Evolutionary conservation across 2,113 vertebrate genomes (phyloP).

Genomic region (Chlamydotis undulata): DNA sequence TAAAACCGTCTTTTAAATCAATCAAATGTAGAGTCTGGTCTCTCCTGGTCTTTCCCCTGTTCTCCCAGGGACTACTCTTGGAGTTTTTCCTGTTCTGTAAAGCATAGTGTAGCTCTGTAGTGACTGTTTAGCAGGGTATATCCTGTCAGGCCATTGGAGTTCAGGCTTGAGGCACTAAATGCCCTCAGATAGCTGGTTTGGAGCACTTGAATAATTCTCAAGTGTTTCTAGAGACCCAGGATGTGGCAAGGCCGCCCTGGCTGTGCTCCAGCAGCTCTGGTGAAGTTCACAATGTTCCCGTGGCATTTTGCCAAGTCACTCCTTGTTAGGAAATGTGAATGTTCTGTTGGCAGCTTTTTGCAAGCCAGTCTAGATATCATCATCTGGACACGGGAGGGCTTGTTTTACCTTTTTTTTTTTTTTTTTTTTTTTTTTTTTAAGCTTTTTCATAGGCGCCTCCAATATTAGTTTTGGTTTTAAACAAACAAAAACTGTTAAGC

Average conservation of each 20-base stretch:
- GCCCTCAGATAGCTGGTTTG: background rate
- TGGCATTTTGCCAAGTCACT: constrained; percentile 23
- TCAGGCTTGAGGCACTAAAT: background rate
- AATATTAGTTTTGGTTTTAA: background rate
- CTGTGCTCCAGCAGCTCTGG: constrained; percentile 26
- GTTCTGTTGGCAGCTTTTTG: constrained; percentile 13
- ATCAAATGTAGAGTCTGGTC: background rate
- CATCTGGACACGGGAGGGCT: background rate
- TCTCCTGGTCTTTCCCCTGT: background rate
- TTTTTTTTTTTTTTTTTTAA: background rate
- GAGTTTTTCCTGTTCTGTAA: background rate
- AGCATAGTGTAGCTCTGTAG: background rate
- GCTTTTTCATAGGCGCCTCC: background rate
- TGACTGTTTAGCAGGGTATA: background rate
- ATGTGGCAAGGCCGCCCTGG: background rate
- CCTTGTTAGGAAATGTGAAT: background rate
- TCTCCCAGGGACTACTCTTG: background rate
- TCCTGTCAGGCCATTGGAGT: background rate
- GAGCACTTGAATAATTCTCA: background rate
- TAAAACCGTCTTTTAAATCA: background rate
- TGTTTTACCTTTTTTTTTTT: background rate
- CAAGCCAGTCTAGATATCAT: background rate
- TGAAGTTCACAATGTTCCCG: constrained; percentile 25
- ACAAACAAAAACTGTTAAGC: background rate
- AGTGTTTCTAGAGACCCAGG: constrained; percentile 27